A percentile compares a stretch with the other conserved stretches of the same genome.
phyloP scores from a whole-genome alignment of 2,797 vertebrate species.

The Pseudochirops corinnae region DNA sequence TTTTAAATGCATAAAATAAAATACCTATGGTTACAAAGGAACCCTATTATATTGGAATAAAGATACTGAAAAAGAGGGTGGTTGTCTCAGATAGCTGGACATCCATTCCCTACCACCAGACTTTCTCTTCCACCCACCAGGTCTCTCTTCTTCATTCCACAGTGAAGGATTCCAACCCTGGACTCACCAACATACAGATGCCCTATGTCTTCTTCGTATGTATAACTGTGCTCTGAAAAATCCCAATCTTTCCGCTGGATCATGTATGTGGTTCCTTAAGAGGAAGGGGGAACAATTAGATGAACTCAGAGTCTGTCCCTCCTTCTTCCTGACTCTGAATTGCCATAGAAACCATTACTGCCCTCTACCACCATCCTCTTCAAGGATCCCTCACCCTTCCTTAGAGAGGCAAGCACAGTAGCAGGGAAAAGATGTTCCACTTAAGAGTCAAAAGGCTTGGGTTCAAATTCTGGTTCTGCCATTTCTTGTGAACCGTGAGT shows the following conservation, averaged over 20 bases:
- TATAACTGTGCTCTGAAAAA: constrained; percentile 82
- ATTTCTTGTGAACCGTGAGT: neutral
- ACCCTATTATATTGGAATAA: neutral
- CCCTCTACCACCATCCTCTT: neutral
- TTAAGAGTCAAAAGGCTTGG: neutral
- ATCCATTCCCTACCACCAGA: neutral
- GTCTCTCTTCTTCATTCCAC: neutral
- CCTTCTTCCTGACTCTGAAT: neutral
- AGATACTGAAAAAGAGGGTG: neutral
- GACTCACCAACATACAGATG: constrained; percentile 92
- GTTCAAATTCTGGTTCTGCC: neutral
- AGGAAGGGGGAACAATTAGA: neutral
- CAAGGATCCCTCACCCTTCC: neutral
- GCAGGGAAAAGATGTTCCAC: neutral
- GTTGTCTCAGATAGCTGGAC: neutral
- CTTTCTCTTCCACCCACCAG: constrained; percentile 4
- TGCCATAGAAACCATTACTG: neutral
- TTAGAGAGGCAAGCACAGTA: accelerated
- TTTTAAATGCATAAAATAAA: neutral
- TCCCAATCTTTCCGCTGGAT: constrained; percentile 90
- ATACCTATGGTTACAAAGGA: neutral
- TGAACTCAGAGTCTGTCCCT: neutral
- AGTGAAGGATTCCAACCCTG: neutral
- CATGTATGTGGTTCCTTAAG: constrained; percentile 91
- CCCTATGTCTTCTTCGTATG: constrained; percentile 75